phyloP scores from a whole-genome alignment of 2,888 invertebrate genomes.

The Xylocampa areola region DNA sequence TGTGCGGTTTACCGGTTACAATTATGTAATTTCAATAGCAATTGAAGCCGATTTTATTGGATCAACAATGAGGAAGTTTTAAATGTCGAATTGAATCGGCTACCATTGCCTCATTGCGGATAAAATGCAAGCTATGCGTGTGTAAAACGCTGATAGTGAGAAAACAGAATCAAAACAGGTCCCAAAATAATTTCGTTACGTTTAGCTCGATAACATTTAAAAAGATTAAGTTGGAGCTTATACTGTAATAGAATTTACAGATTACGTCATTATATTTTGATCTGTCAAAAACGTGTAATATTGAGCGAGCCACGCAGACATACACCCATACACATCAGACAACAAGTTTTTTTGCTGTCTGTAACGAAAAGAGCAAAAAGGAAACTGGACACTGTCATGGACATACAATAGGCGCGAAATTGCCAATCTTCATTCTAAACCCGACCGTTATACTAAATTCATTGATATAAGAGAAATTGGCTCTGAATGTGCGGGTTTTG shows the following conservation, averaged over 20 bases:
- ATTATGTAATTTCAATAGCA: conserved; percentile 24
- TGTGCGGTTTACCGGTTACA: conserved; percentile 7
- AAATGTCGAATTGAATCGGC: conserved; percentile 6
- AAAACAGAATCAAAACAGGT: background rate
- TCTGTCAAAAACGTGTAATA: conserved; percentile 11
- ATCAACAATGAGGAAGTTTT: conserved; percentile 22
- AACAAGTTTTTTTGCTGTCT: conserved; percentile 28
- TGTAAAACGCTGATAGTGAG: background rate
- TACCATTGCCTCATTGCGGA: conserved; percentile 8
- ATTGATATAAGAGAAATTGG: conserved; percentile 31
- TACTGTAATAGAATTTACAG: conserved; percentile 6
- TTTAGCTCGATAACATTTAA: background rate
- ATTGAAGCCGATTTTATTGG: conserved; percentile 25
- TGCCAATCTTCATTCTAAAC: conserved; percentile 64
- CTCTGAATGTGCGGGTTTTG: conserved; percentile 13
- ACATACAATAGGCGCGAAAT: conserved; percentile 64
- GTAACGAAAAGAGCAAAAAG: conserved; percentile 38
- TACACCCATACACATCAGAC: conserved; percentile 16
- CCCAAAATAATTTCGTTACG: background rate
- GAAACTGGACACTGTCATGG: conserved; percentile 34
- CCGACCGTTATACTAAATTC: conserved; percentile 58
- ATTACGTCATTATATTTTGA: conserved; percentile 18
- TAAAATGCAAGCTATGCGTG: background rate
- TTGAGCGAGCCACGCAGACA: conserved; percentile 15
- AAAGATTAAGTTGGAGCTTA: conserved; percentile 1